phyloP scores from a whole-genome alignment of 2,888 invertebrate species.

The Parasteatoda lunata region DNA sequence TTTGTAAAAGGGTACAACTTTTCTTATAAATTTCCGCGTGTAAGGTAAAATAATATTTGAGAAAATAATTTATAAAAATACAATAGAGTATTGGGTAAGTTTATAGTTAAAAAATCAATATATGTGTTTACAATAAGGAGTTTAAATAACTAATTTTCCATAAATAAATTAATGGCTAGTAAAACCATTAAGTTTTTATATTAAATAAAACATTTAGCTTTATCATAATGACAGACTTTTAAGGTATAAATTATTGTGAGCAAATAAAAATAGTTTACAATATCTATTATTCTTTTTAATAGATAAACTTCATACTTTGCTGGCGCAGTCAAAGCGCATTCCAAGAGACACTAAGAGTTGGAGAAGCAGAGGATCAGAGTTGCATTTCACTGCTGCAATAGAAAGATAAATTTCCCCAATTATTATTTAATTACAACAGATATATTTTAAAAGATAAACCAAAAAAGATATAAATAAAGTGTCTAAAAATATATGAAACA shows the following conservation, averaged over 20 bases:
- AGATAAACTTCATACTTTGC: conserved; percentile 79
- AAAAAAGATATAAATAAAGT: neutral
- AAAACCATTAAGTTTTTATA: no score
- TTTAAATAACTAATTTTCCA: no score
- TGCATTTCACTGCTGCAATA: conserved; percentile 87
- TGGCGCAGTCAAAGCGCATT: conserved; percentile 96
- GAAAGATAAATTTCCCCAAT: no score
- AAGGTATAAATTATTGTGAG: no score
- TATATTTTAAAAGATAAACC: neutral
- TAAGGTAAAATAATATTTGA: neutral
- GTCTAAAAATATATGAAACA: neutral
- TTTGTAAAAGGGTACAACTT: no score
- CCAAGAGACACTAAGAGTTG: conserved; percentile 90
- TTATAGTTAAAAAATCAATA: neutral
- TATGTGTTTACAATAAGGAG: neutral
- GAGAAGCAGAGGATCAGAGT: conserved; percentile 88
- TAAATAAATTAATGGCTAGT: no score
- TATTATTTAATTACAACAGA: neutral
- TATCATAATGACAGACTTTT: no score
- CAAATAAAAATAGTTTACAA: no score
- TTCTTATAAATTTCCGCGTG: neutral
- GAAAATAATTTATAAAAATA: neutral
- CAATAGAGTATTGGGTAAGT: neutral
- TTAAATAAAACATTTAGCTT: no score
- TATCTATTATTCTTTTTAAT: neutral